Base-by-base conservation (phyloP, 2,797 vertebrate species). In the Cottoperca gobio region DNA sequence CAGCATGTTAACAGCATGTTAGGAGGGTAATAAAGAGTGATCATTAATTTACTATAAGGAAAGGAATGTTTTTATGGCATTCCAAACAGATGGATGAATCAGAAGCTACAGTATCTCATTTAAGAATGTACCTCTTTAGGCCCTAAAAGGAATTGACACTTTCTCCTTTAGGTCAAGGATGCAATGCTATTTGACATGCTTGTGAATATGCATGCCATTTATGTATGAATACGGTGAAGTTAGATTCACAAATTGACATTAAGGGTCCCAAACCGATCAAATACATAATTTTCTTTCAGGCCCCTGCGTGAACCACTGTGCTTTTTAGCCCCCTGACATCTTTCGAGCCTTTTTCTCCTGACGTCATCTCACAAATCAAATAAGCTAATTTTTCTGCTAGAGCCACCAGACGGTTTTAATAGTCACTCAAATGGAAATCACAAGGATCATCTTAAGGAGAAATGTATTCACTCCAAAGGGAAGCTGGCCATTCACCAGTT, bases 381-480 rank as follows among this genome's bases (percentile, higher is more conserved):
- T 83, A 65, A 17, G 14, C 28, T 35, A 2, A 48, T 54, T 54
- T 74, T 76, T 62, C 37, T 49, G 21, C 69, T 52, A 12, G 10
- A 33, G 53, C 45, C 53, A 10, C 70, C 55, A 70, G 60, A 12
- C 17, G 11, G 13, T 79, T 83, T 78, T 55, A 60, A 69, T 66
- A 55, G 50, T 35, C 42, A 49, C 45, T 73, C 49, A 66, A 85
- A 87, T 50, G 57, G 39, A 80, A 83, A 81, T 88, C 79, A 80
- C 73, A 67, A 79, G 80, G 37, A 72, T 70, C 4, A 8, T 59
- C 46, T 61, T 6, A 60, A 71, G 48, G 40, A 70, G 53, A 23
- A 59, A 72, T 61, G 52, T 43, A 64, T 76, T 80, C 21, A 11
- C 4, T 31, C 21, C 1, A 50, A 73, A 60, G 1, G 13, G 62